Evolutionary conservation across 2,888 invertebrate genomes (phyloP).

Genomic region (Anorthoa munda): DNA sequence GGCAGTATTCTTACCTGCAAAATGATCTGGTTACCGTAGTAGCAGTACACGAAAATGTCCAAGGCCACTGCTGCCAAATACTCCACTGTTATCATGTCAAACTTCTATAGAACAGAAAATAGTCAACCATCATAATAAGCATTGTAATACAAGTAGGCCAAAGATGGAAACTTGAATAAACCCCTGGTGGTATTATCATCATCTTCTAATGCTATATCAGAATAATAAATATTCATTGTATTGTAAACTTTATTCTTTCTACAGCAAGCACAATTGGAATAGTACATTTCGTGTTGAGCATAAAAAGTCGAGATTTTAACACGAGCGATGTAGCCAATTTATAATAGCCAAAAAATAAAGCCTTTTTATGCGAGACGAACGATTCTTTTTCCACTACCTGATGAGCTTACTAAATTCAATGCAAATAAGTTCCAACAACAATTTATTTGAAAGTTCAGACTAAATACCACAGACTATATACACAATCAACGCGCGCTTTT

Average conservation of each 20-base stretch:
- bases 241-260: neutral
- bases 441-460: too few relatives aligned
- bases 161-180: slow-evolving; percentile 3
- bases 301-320: too few relatives aligned
- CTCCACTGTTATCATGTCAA: slow-evolving; percentile 85
- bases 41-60: slow-evolving; percentile 87
- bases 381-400: too few relatives aligned
- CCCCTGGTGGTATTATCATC: neutral
- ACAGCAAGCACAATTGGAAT: neutral
- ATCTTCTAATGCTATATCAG: neutral
- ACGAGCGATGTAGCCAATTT: too few relatives aligned
- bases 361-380: too few relatives aligned
- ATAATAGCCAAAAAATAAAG: too few relatives aligned
- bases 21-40: slow-evolving; percentile 86
- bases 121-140: neutral
- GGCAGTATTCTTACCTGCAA: slow-evolving; percentile 75
- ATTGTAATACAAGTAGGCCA: neutral
- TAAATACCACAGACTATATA: too few relatives aligned
- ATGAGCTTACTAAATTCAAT: too few relatives aligned
- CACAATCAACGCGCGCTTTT: too few relatives aligned
- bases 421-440: too few relatives aligned
- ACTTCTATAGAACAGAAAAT: slow-evolving; percentile 74
- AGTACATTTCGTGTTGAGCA: too few relatives aligned
- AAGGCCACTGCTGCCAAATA: slow-evolving; percentile 83
- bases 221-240: neutral